Conservation (phyloP, 2,888 invertebrate genomes). For the Nemoura dubitans region DNA sequence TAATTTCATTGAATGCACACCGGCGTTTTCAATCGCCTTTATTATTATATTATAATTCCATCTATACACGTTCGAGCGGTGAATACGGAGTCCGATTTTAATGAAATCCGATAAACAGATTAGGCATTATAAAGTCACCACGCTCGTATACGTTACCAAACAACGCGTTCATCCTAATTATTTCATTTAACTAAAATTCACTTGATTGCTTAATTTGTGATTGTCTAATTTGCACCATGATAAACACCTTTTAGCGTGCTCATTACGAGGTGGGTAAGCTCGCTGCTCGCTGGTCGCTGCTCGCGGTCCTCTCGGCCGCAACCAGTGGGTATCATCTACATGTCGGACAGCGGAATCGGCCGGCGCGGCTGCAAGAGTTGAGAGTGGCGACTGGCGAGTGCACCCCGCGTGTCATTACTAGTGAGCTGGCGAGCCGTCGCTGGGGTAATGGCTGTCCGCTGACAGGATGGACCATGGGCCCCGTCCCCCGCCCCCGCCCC, state of each 20-base stretch:
- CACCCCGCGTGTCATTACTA: too few relatives aligned
- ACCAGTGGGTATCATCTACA: too few relatives aligned
- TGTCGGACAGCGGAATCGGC: too few relatives aligned
- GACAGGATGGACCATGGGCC: background rate
- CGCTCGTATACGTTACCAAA: background rate
- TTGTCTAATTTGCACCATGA: conserved; percentile 20
- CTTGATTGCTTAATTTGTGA: conserved; percentile 24
- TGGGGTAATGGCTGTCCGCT: background rate
- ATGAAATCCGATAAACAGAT: background rate
- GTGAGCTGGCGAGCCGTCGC: background rate
- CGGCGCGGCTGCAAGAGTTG: too few relatives aligned
- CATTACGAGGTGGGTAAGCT: background rate
- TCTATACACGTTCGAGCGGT: background rate
- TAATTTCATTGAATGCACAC: background rate
- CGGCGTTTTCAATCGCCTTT: background rate
- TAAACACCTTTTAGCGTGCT: background rate
- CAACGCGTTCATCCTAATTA: background rate
- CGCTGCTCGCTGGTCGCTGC: background rate
- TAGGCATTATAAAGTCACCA: background rate
- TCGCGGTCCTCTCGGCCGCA: background rate
- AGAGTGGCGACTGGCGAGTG: too few relatives aligned
- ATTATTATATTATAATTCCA: background rate
- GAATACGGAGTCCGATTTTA: background rate
- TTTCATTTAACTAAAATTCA: conserved; percentile 16
- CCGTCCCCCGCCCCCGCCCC: background rate